These are phyloP conservation scores for Microctenopoma stevenorrisi DNA, from an alignment of 2,797 vertebrate genomes.

Conservation along the genomic window DNA sequence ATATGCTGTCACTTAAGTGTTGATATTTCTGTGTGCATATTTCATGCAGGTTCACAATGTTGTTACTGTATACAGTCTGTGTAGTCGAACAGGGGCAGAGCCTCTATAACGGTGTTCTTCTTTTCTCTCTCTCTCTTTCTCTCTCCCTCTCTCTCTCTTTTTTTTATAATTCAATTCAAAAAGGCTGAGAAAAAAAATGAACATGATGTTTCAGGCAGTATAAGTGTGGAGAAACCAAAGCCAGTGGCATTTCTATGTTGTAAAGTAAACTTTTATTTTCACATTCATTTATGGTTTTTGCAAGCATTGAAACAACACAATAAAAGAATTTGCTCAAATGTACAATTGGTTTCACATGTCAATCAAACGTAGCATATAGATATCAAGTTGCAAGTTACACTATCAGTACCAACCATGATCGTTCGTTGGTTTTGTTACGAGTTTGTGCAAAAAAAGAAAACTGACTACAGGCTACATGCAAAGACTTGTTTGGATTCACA, in stretches of 20 bases:
- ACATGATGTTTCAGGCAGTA: slow-evolving; percentile 86
- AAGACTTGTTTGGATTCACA: not conserved
- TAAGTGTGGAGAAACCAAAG: slow-evolving; percentile 87
- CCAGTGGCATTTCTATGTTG: slow-evolving; percentile 84
- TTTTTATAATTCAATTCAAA: slow-evolving; percentile 73
- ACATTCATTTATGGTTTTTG: slow-evolving; percentile 80
- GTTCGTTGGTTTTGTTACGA: slow-evolving; percentile 24
- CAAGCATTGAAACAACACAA: slow-evolving; percentile 83
- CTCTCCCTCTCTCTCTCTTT: slow-evolving; percentile 60
- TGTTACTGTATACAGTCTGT: slow-evolving; percentile 91
- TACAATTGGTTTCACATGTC: slow-evolving; percentile 79
- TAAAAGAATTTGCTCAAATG: slow-evolving; percentile 82
- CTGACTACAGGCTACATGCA: slow-evolving; percentile 1
- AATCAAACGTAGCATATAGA: slow-evolving; percentile 47
- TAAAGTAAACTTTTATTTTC: slow-evolving; percentile 82
- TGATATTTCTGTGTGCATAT: slow-evolving; percentile 84
- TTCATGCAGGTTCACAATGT: slow-evolving; percentile 86
- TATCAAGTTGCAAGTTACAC: slow-evolving; percentile 23
- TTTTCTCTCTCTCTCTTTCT: slow-evolving; percentile 50
- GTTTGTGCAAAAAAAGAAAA: slow-evolving; percentile 17
- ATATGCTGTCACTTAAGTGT: slow-evolving; percentile 88
- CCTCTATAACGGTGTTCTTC: slow-evolving; percentile 87
- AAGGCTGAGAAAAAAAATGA: slow-evolving; percentile 70
- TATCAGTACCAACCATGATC: slow-evolving; percentile 9
- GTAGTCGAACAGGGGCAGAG: slow-evolving; percentile 92